Base-by-base conservation (phyloP, 30 jellyfish, hydroid and myxozoan species). In the Aurelia aurita complex sp. Pacific region DNA sequence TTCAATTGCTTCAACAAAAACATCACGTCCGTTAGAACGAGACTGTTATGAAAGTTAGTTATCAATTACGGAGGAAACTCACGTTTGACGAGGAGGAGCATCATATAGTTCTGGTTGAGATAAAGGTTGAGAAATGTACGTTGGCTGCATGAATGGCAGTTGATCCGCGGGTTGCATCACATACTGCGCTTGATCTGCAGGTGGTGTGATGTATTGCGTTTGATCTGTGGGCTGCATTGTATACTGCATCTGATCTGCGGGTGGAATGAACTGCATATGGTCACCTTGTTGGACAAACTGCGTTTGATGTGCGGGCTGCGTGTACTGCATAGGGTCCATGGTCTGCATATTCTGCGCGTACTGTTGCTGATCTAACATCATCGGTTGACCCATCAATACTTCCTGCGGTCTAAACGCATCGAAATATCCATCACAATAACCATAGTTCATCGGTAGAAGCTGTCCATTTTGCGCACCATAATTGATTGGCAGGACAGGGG, bases 371-470 rank as follows among this genome's bases (percentile, higher is more conserved):
- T 40, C 18, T 34, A 32, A 50, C 73, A 46, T 75, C 14, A 51
- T 52, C 46, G 71, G 83, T 42, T 68, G 90, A 34, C 59, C 70
- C 77, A 68, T 42, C 77, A 81, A 8, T 4, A 19, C 38, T 53
- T 81, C 90, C 34, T 81, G 73, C n/a, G 76, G 83, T 3, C 83
- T 67, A 35, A 23, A 70, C n/a, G 36, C 76, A 33, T 81, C 90
- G 79, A 67, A 81, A 59, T 81, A 81, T 7, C 83, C 83, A 2
- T 67, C 90, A 29, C 81, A 79, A 43, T 64, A 51, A 19, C 70
- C 80, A 55, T 79, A 64, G 53, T 67, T 67, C 1, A 42, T 59
- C 15, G 68, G 57, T 9, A 46, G 2, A 46, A 46, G 57, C 57
- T 46, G 57, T 6, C 57, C 15, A 61, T 61, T 61, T 23, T 61